Evolutionary conservation across 2,888 invertebrate species (phyloP), one percentile per base, ranked within the genome.

Genomic region (Cryptocephalus primarius): DNA sequence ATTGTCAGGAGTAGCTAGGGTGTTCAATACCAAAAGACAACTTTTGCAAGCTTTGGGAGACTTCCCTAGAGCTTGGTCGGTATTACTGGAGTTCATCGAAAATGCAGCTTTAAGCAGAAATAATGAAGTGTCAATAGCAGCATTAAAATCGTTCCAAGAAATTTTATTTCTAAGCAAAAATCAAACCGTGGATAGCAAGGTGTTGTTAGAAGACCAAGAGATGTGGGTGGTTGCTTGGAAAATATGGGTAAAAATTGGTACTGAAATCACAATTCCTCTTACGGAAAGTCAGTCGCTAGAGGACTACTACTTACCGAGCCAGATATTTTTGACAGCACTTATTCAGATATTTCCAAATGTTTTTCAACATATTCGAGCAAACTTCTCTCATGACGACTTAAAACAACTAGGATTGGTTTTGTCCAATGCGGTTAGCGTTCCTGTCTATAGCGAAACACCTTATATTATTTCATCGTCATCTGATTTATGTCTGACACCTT

Each of bases 91-190:
- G 62, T 95, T 93, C 62, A 90, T 99, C 62, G 92, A 94, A 60
- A 88, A 89, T 68, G 86, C 92, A 11, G 93, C 96, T 0, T 74
- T 92, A 42, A 85, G 88, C 61, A 88, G 86, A 68, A 97, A 93
- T 68, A 91, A 92, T 48, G 97, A 99, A 78, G 91, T 92, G 1
- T 94, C 96, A 0, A 78, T 97, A 57, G 93, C 96, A 2, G 95
- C 96, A 0, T 72, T 99, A 8, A 95, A 96, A 71, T 93, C 95
- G 10, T 90, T 97, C 70, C 96, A 97, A 74, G 96, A 97, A 70
- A 89, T 96, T 57, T 78, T 96, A 56, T 83, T 85, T 59, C 63
- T 74, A 40, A 80, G 78, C 59, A 82, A 81, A 62, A 63, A 65
- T 43, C 74, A 72, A 55, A 56, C 44, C 43, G 46, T 49, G 33